Evolutionary conservation across 2,113 vertebrate species (phyloP).

Genomic region (Leucopsar rothschildi): DNA sequence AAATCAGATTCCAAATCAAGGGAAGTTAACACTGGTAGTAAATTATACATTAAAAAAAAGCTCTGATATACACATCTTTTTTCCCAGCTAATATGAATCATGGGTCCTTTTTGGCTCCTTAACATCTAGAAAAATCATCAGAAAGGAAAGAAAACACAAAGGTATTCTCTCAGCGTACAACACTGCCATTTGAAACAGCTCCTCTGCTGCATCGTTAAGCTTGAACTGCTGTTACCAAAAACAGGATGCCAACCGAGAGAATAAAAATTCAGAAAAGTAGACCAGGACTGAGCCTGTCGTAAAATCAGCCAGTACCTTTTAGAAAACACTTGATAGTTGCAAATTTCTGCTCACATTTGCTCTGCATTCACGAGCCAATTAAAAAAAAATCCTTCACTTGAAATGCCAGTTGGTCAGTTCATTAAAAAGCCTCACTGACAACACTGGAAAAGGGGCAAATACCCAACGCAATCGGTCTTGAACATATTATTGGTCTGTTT

Average conservation of each 20-base stretch:
- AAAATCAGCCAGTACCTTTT: neutral
- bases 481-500: neutral
- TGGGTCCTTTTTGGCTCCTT: neutral
- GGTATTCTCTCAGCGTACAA: neutral
- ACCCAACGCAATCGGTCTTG: neutral
- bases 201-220: neutral
- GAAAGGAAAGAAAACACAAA: neutral
- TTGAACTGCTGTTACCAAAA: neutral
- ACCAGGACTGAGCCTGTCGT: neutral
- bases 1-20: neutral
- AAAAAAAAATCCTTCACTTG: neutral
- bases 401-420: conserved; percentile 10
- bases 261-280: neutral
- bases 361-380: neutral
- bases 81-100: neutral
- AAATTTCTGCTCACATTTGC: neutral
- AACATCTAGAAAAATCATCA: neutral
- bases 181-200: neutral
- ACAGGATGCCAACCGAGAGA: neutral
- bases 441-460: neutral
- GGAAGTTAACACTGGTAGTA: neutral
- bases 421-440: neutral
- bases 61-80: neutral
- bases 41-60: neutral
- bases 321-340: neutral